phyloP scores from a whole-genome alignment of 2,797 vertebrate species.

The Natrix natrix region DNA sequence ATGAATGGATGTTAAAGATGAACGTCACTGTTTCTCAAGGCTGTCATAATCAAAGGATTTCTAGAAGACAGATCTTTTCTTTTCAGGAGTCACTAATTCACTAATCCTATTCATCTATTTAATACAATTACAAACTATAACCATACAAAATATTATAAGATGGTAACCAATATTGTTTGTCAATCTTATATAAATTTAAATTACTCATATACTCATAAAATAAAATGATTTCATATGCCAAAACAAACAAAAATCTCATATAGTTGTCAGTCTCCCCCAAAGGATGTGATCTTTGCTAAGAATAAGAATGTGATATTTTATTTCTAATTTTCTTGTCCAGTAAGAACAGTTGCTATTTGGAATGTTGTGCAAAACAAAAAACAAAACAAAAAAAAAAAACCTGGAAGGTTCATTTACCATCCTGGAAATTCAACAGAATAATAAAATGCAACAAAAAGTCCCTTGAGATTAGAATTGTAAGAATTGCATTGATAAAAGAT shows the following conservation, averaged over 20 bases:
- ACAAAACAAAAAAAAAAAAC: neutral
- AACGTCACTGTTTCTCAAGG: neutral
- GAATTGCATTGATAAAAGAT: neutral
- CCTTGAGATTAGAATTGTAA: neutral
- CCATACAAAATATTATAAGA: neutral
- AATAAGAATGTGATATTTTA: neutral
- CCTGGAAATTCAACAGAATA: neutral
- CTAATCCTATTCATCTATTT: neutral
- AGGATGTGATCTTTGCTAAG: neutral
- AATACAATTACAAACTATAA: neutral
- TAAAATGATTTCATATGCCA: neutral
- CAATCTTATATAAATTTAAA: neutral
- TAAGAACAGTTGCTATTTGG: neutral
- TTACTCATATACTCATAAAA: neutral
- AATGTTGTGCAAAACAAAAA: neutral
- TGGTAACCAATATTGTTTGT: neutral
- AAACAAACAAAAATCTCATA: neutral
- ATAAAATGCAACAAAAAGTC: neutral
- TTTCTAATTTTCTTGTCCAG: neutral
- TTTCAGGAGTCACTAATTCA: neutral
- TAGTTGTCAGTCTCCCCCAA: neutral
- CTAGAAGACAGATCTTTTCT: conserved; percentile 6
- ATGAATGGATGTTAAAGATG: conserved; percentile 8
- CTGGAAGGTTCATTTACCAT: neutral
- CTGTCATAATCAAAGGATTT: neutral